Base-by-base conservation (phyloP, 2,113 vertebrate species). In the Synchiropus splendidus region DNA sequence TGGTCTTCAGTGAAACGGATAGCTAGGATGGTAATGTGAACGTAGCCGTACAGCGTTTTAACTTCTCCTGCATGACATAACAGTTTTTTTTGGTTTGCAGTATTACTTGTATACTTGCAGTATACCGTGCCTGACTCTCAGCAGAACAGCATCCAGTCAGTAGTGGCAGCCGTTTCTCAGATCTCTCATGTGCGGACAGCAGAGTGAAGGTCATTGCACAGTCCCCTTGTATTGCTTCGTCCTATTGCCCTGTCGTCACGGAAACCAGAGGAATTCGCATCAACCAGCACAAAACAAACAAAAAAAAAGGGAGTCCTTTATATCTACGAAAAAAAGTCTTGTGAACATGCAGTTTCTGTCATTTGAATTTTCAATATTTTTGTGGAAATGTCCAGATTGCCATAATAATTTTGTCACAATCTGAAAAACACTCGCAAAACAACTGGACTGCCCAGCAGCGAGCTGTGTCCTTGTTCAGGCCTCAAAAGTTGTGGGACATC, bases 381-480 rank as follows among this genome's bases (percentile, higher is more conserved):
- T 62, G 64, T 62, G 61, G 67, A 68, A 72, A 67, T 69, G 72
- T 75, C 72, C 60, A 59, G 59, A 65, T 64, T 53, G 11, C 54
- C 72, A 78, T 58, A 75, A 61, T 51, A 54, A 64, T 58, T 57
- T 47, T 63, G 70, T 75, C 69, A 70, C 55, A 51, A 77, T 63
- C 46, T 51, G 65, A 60, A 62, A 58, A 57, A 64, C 68, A 70
- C 64, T 85, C 82, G 81, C 53, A 80, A 83, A 87, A 85, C 85
- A 85, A 85, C 85, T 87, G 79, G 84, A 86, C 84, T 75, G n/a
- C n/a, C n/a, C n/a, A 27, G 21, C 21, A 27, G 21, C 4, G 21
- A n/a, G n/a, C n/a, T n/a, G n/a, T n/a, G n/a, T n/a, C n/a, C n/a
- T n/a, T n/a, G n/a, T n/a, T n/a, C n/a, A n/a, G n/a, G n/a, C n/a